Conservation (phyloP, 64 coral and sea anemone species). For the Trachythela sp. region DNA sequence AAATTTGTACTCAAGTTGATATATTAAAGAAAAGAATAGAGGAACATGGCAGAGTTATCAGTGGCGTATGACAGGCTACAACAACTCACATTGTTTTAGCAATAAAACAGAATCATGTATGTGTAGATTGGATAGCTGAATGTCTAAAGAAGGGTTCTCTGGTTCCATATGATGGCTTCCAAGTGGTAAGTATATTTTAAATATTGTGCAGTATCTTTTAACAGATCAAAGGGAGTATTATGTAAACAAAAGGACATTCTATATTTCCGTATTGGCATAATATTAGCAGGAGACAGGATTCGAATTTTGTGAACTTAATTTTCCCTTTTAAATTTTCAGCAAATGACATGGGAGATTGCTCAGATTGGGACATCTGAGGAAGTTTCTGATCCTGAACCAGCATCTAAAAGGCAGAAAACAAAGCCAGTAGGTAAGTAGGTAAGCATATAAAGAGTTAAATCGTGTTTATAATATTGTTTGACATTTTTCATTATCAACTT, state of each 20-base stretch:
- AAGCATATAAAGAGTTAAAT: too few species aligned
- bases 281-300: too few species aligned
- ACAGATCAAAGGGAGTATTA: too few species aligned
- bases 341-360: too few species aligned
- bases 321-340: too few species aligned
- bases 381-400: too few species aligned
- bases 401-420: too few species aligned
- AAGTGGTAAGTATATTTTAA: not conserved
- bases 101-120: not conserved
- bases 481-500: too few species aligned
- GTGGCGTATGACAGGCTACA: not conserved
- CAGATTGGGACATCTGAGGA: too few species aligned
- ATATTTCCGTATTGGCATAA: not conserved
- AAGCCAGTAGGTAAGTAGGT: too few species aligned
- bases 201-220: not conserved
- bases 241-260: not conserved
- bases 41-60: not conserved
- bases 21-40: not conserved
- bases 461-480: too few species aligned
- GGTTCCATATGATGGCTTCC: not conserved
- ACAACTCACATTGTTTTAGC: not conserved
- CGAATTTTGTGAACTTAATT: too few species aligned
- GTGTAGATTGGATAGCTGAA: not conserved
- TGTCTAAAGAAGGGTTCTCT: not conserved
- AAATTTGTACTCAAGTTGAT: not conserved